Evolutionary conservation across 2,113 vertebrate genomes (phyloP).

Genomic region (Indri indri): DNA sequence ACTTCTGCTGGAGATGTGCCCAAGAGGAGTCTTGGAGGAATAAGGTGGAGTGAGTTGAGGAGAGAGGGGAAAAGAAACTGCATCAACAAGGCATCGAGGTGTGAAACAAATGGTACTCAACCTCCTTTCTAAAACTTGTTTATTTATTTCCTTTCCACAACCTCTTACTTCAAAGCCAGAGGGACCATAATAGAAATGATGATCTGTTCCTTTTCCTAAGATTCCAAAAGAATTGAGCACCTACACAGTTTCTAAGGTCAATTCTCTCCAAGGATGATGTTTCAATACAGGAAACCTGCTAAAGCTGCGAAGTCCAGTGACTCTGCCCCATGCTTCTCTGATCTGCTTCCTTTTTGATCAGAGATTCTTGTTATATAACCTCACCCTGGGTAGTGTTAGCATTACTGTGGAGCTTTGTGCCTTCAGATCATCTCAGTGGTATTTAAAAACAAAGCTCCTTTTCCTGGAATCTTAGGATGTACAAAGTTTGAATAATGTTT

Average conservation of each 20-base stretch:
- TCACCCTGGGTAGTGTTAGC: background rate
- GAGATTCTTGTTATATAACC: background rate
- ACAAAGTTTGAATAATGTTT: constrained; percentile 14
- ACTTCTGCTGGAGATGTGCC: background rate
- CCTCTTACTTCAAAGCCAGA: background rate
- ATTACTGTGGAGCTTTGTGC: background rate
- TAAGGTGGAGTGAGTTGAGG: background rate
- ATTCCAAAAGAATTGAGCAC: background rate
- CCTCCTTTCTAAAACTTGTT: background rate
- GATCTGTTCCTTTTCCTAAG: background rate
- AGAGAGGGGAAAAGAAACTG: background rate
- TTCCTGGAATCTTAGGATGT: constrained; percentile 4
- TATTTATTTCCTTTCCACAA: background rate
- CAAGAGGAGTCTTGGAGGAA: background rate
- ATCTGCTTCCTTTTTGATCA: background rate
- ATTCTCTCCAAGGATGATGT: background rate
- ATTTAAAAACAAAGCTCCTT: constrained; percentile 44
- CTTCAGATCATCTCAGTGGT: constrained; percentile 2
- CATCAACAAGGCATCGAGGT: background rate
- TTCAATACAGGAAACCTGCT: background rate
- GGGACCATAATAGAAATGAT: background rate
- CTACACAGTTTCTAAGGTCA: background rate
- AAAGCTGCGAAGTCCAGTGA: background rate
- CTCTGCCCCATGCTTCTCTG: background rate
- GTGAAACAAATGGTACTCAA: background rate